These are phyloP conservation scores for Pseudoatta argentina DNA, from an alignment of 1,140 invertebrate genomes.

Conservation along the genomic window DNA sequence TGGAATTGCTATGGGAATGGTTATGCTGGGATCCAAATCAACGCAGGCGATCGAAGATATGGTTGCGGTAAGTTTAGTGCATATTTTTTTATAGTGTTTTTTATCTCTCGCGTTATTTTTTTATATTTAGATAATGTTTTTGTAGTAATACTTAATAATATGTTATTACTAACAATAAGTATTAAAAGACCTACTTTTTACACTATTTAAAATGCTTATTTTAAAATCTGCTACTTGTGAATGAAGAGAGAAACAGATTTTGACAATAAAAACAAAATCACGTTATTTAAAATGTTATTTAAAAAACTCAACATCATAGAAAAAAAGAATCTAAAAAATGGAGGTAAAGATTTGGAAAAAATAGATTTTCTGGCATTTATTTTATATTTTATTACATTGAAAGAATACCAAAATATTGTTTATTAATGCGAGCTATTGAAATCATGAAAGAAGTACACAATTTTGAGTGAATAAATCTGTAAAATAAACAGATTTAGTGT, in stretches of 20 bases:
- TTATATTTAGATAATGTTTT: not conserved
- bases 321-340: not conserved
- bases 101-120: not conserved
- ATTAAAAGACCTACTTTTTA: not conserved
- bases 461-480: not conserved
- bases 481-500: not conserved
- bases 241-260: not conserved
- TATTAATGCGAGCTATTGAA: too few species aligned
- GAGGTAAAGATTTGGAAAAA: not conserved
- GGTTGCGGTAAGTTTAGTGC: conserved; percentile 90
- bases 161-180: not conserved
- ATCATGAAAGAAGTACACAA: not conserved
- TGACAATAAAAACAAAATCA: not conserved
- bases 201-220: not conserved
- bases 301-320: not conserved
- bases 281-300: not conserved
- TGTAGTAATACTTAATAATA: not conserved
- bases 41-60: conserved; percentile 97
- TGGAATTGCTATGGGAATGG: conserved; percentile 99
- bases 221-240: not conserved
- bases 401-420: too few species aligned
- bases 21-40: conserved; percentile 98
- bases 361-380: not conserved
- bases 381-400: too few species aligned
- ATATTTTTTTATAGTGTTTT: not conserved